Evolutionary conservation across 2,797 vertebrate species (phyloP).

Genomic region (Propithecus perrieri): DNA sequence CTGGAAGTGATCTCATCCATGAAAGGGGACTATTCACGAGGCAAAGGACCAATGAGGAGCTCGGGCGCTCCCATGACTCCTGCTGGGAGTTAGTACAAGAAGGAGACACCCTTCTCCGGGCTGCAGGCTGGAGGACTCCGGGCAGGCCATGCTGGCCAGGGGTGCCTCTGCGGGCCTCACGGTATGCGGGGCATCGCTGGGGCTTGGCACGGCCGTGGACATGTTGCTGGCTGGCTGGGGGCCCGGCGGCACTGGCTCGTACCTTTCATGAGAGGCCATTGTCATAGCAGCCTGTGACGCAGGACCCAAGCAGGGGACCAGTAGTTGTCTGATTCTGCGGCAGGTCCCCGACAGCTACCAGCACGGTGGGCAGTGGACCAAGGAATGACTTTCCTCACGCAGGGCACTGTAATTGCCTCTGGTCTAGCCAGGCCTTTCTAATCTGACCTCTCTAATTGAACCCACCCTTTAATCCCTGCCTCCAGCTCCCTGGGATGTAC

Average conservation of each 20-base stretch:
- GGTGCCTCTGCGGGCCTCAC: background rate
- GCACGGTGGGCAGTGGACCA: accelerated
- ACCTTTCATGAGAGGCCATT: background rate
- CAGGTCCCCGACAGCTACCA: background rate
- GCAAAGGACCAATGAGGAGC: background rate
- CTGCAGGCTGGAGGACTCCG: background rate
- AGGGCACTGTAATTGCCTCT: background rate
- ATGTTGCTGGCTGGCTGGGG: background rate
- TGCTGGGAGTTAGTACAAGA: background rate
- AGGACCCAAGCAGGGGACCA: background rate
- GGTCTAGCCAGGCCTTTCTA: background rate
- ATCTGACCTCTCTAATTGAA: background rate
- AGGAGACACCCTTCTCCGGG: background rate
- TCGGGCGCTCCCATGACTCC: background rate
- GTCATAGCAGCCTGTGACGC: background rate
- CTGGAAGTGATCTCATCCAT: background rate
- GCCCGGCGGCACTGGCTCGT: background rate
- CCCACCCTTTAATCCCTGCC: background rate
- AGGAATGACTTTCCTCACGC: no score
- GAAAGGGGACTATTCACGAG: background rate
- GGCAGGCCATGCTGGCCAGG: background rate
- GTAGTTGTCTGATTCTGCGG: background rate
- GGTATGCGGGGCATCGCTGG: background rate
- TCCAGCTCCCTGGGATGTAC: background rate
- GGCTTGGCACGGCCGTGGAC: accelerated